Evolutionary conservation across 2,797 vertebrate genomes (phyloP), one percentile per base, ranked within the genome.

Genomic region (Acrossocheilus wenchowensis): DNA sequence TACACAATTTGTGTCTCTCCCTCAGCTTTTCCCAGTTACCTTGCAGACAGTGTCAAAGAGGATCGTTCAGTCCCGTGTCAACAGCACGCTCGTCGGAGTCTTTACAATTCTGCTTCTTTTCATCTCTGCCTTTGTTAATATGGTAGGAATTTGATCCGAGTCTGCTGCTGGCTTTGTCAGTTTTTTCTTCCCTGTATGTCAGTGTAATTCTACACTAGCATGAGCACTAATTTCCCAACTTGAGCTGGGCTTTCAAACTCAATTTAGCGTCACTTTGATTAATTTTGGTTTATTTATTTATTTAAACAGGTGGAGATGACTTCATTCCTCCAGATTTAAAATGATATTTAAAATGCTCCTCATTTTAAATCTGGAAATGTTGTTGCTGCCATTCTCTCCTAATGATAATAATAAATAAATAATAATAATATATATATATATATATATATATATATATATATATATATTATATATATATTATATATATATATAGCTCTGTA

Each of bases 51-150:
- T 98, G 45, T 97, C 97, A 60, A 96, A 93, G 86, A 95, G 95
- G 92, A 99, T 99, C 0, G 97, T 99, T 83, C 96, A 97, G 89
- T 99, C 98, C 6, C 96, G 96, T 4, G 92, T 95, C 66, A 97
- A 96, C 93, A 99, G 97, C 95, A 99, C 98, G 0, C 83, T 95
- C 11, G 97, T 98, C 81, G 97, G 96, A 30, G 92, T 98, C 93
- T 95, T 97, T 89, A 95, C 97, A 73, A 95, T 99, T 93, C 93
- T 98, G 90, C 97, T 99, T 8, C 96, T 99, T 93, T 99, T 98
- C 90, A 89, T 96, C 87, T 95, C 98, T 0, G 97, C 98, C 87
- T 96, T 98, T 1, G 92, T 96, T 91, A 99, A 96, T 95, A 99
- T 99, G 97, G 98, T 98, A 95, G 85, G 93, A 64, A 85, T 72